phyloP scores from a whole-genome alignment of 1,140 invertebrate genomes.

The Oscheius sp. region DNA sequence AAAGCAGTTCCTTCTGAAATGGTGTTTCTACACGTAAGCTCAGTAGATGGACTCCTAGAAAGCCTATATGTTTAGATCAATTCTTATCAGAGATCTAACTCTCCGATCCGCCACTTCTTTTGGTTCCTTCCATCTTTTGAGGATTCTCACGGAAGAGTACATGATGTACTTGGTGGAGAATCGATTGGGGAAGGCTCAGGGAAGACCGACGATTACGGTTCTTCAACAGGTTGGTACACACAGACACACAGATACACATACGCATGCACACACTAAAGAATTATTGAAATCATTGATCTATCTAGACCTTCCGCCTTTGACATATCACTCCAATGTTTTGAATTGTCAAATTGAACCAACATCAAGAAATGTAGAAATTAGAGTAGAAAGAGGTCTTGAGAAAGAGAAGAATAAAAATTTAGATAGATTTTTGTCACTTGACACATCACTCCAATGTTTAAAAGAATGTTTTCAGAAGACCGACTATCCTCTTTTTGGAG shows the following conservation, averaged over 20 bases:
- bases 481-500: not conserved
- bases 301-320: too few relatives aligned
- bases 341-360: too few relatives aligned
- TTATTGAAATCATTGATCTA: too few relatives aligned
- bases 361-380: too few relatives aligned
- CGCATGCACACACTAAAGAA: too few relatives aligned
- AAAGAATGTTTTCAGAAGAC: not conserved
- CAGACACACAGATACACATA: too few relatives aligned
- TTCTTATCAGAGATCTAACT: constrained; percentile 91
- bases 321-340: too few relatives aligned
- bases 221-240: not conserved
- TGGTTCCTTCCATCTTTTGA: constrained; percentile 96
- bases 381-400: not conserved
- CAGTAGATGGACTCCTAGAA: not conserved
- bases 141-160: constrained; percentile 95
- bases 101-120: constrained; percentile 92
- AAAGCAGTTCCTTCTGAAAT: constrained; percentile 91
- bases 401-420: not conserved
- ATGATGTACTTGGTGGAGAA: constrained; percentile 98
- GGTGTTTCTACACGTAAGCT: constrained; percentile 92
- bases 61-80: constrained; percentile 72
- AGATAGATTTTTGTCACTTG: not conserved
- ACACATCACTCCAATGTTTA: not conserved
- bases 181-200: constrained; percentile 75
- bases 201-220: not conserved